Evolutionary conservation across 2,888 invertebrate species (phyloP).

Genomic region (Pseudococcus longispinus): DNA sequence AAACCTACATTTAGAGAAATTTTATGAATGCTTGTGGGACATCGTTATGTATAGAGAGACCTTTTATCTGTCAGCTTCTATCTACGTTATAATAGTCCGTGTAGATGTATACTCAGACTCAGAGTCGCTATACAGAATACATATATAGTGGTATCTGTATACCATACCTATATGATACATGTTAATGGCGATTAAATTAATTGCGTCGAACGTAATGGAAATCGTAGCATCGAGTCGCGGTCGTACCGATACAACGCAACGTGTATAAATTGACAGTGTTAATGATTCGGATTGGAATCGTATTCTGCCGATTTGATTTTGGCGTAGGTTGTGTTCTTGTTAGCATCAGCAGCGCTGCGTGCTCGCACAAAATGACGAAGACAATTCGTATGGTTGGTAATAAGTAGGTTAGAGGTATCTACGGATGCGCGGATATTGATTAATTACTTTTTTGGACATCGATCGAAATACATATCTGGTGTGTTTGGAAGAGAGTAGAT

Average conservation of each 20-base stretch:
- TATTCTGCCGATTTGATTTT: neutral
- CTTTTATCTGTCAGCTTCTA: slow-evolving; percentile 33
- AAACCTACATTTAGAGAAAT: slow-evolving; percentile 49
- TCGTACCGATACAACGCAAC: neutral
- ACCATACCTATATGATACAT: neutral
- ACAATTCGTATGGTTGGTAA: neutral
- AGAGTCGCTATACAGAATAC: neutral
- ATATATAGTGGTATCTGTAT: neutral
- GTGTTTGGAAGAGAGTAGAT: neutral
- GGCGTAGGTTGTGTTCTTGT: neutral
- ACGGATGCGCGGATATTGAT: neutral
- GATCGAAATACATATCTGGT: neutral
- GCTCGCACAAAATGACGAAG: neutral
- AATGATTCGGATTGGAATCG: slow-evolving; percentile 21
- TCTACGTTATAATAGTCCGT: neutral
- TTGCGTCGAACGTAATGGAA: neutral
- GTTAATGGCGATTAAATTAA: slow-evolving; percentile 31
- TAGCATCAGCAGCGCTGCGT: neutral
- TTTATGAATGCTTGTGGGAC: slow-evolving; percentile 46
- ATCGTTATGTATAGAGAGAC: neutral
- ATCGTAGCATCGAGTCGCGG: neutral
- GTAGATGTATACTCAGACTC: neutral
- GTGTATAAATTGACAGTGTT: neutral
- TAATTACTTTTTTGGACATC: neutral
- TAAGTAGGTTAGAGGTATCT: neutral